Base-by-base conservation (phyloP, 1,140 invertebrate species). In the Belonocnema kinseyi region DNA sequence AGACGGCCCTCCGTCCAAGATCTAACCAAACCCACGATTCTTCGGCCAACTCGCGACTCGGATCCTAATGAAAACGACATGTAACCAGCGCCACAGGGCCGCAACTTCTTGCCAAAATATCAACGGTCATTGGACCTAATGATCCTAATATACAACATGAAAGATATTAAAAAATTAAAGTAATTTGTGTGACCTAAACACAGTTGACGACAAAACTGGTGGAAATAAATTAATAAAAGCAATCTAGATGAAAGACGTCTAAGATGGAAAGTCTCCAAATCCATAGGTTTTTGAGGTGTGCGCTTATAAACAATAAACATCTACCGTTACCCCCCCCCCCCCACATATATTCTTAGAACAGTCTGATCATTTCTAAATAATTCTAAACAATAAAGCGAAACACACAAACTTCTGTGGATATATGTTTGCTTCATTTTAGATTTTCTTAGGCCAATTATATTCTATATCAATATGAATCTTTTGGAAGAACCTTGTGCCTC, bases 1-100 rank as follows among this genome's bases (percentile, higher is more conserved):
- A 91, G 90, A 91, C 87, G 86, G 88, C 85, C 88, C 86, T 88
- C 86, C 87, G 82, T 87, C 83, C 86, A 86, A 87, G 83, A 83
- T 84, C 83, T 81, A 86, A 88, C 86, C 85, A 86, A 87, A 86
- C 87, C 86, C 80, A 83, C 83, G 84, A 82, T 84, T 85, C 83
- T 79, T 80, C 81, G 79, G 77, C 40, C 75, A 71, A 85, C 82
- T 86, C 82, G 80, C 79, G 75, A 85, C 79, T 85, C 82, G 82
- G 83, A 77, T 88, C 87, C 82, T 82, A 83, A 90, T 84, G 84
- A 89, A 88, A 88, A 85, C 83, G 79, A 79, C 77, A 80, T 79
- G 77, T 82, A 76, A 61, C 21, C 58, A 61, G 58, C 40, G 17
- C 53, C 53, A 54, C 61, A 46, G 61, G 71, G 71, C 46, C 50